These are phyloP conservation scores for Xanthorhoe designata DNA, from an alignment of 2,888 invertebrate species.

Conservation along the genomic window DNA sequence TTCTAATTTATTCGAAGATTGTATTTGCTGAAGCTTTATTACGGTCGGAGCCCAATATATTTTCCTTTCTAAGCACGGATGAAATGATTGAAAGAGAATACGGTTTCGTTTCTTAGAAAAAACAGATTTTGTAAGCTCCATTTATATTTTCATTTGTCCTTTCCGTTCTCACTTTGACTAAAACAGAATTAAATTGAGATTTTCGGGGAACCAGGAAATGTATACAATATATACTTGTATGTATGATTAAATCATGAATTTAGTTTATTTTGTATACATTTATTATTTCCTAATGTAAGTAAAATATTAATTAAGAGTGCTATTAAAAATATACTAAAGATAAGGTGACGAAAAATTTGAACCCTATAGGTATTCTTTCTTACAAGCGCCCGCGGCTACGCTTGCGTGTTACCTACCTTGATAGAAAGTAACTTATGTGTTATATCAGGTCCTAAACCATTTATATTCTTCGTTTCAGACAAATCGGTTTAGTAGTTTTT, in stretches of 20 bases:
- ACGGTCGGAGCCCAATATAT: conserved; percentile 23
- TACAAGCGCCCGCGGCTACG: too few relatives aligned
- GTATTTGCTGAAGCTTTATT: conserved; percentile 22
- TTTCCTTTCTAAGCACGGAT: conserved; percentile 24
- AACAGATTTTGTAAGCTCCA: conserved; percentile 24
- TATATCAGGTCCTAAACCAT: too few relatives aligned
- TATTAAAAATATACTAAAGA: too few relatives aligned
- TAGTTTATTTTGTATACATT: conserved; percentile 44
- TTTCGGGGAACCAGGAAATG: conserved; percentile 42
- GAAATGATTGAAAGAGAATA: conserved; percentile 30
- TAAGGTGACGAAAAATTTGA: too few relatives aligned
- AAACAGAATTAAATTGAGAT: conserved; percentile 40
- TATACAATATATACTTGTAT: too few relatives aligned
- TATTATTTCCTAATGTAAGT: too few relatives aligned
- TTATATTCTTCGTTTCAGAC: too few relatives aligned
- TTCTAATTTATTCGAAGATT: conserved; percentile 23
- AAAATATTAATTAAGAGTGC: too few relatives aligned
- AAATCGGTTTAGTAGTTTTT: too few relatives aligned
- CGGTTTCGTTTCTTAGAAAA: conserved; percentile 20
- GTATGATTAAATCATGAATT: conserved; percentile 2
- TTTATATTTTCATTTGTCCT: conserved; percentile 36
- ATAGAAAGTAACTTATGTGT: too few relatives aligned
- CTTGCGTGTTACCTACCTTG: too few relatives aligned
- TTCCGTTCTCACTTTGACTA: conserved; percentile 26
- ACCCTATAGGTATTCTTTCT: too few relatives aligned